phyloP scores from a whole-genome alignment of 2,888 invertebrate genomes.

The Ochropacha duplaris region DNA sequence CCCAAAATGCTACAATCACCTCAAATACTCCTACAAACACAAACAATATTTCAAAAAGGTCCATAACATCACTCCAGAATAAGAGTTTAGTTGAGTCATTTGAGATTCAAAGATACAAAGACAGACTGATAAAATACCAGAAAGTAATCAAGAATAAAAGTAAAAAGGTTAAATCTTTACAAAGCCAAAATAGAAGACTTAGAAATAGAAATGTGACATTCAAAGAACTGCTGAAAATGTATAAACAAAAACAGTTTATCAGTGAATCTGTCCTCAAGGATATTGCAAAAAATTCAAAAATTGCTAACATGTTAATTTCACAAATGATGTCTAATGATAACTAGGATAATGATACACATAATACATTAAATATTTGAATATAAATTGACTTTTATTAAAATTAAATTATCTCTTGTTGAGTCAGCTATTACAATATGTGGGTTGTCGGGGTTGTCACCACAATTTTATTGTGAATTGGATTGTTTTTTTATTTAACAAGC shows the following conservation, averaged over 20 bases:
- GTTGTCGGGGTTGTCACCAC: no score
- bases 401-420: no score
- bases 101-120: neutral
- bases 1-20: neutral
- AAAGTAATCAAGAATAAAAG: neutral
- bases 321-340: neutral
- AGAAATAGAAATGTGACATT: neutral
- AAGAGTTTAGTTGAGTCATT: neutral
- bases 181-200: neutral
- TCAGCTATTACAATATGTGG: no score
- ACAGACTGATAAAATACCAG: neutral
- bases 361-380: neutral
- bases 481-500: no score
- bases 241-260: neutral
- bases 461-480: no score
- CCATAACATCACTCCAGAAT: neutral
- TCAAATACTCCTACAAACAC: neutral
- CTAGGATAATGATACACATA: neutral
- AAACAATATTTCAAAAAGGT: neutral
- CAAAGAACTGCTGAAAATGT: neutral
- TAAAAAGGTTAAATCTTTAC: neutral
- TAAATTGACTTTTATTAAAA: no score
- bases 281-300: neutral
- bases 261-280: neutral
- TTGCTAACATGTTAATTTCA: neutral